Percentiles rank a stretch among this genome's conserved stretches.
These are phyloP conservation scores for Tetragnatha versicolor DNA, from an alignment of 1,140 invertebrate species.

Conservation along the genomic window DNA sequence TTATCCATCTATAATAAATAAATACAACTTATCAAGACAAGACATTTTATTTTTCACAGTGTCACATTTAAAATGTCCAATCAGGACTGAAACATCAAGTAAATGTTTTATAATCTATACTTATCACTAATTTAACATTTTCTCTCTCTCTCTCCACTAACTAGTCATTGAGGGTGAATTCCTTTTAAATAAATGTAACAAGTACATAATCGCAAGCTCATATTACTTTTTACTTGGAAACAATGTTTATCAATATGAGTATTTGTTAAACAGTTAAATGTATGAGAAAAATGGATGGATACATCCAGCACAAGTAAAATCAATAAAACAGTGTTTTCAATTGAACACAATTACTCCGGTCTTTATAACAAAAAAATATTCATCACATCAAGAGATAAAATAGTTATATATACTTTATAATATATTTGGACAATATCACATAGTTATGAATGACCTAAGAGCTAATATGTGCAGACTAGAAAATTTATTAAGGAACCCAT, in stretches of 20 bases:
- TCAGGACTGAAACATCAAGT: conserved; percentile 9
- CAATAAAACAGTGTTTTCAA: background rate
- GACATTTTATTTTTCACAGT: conserved; percentile 19
- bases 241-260: background rate
- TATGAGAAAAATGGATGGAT: conserved; percentile 1
- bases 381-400: background rate
- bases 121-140: too few species aligned
- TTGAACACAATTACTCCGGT: background rate
- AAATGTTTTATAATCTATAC: background rate
- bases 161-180: too few species aligned
- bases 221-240: conserved; percentile 4
- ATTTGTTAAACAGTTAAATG: background rate
- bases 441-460: too few species aligned
- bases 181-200: too few species aligned
- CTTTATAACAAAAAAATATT: conserved; percentile 19
- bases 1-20: background rate
- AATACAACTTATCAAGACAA: background rate
- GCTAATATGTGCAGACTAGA: too few species aligned
- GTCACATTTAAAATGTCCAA: conserved; percentile 11
- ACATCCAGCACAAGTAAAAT: conserved; percentile 14
- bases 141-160: too few species aligned
- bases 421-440: too few species aligned
- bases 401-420: too few species aligned
- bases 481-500: too few species aligned
- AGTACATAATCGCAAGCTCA: conserved; percentile 8